Evolutionary conservation across 2,888 invertebrate genomes (phyloP).

Genomic region (Archaeoteleia sp.): DNA sequence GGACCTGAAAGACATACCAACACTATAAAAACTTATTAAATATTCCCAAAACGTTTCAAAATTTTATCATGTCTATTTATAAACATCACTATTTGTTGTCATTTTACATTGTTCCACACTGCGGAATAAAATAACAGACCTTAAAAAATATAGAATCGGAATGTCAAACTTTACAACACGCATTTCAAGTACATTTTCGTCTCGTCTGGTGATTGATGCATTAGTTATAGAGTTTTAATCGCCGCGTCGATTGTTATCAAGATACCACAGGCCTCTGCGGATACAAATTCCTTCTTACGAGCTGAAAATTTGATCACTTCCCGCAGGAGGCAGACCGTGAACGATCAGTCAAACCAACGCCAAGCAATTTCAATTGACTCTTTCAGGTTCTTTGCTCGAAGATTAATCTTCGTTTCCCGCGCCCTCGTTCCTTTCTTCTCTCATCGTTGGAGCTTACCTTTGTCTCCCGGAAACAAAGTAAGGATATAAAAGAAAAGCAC

Average conservation of each 20-base stretch:
- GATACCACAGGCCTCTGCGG: conserved; percentile 17
- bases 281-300: conserved; percentile 44
- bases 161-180: background rate
- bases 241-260: conserved; percentile 45
- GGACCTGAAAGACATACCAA: no score
- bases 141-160: conserved; percentile 17
- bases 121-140: no score
- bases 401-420: conserved; percentile 49
- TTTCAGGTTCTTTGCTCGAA: conserved; percentile 47
- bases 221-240: conserved; percentile 30
- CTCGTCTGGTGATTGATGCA: conserved; percentile 41
- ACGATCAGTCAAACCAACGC: conserved; percentile 55
- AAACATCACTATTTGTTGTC: no score
- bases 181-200: conserved; percentile 5
- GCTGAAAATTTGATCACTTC: conserved; percentile 51
- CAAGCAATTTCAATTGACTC: conserved; percentile 54
- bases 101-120: no score
- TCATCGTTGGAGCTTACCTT: conserved; percentile 39
- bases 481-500: conserved; percentile 41
- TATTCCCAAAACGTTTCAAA: no score
- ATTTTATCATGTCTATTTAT: no score
- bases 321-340: conserved; percentile 44
- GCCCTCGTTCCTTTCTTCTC: conserved; percentile 30
- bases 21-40: no score
- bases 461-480: conserved; percentile 49